These are phyloP conservation scores for Canis aureus DNA, from an alignment of 2,113 vertebrate species.

Conservation along the genomic window DNA sequence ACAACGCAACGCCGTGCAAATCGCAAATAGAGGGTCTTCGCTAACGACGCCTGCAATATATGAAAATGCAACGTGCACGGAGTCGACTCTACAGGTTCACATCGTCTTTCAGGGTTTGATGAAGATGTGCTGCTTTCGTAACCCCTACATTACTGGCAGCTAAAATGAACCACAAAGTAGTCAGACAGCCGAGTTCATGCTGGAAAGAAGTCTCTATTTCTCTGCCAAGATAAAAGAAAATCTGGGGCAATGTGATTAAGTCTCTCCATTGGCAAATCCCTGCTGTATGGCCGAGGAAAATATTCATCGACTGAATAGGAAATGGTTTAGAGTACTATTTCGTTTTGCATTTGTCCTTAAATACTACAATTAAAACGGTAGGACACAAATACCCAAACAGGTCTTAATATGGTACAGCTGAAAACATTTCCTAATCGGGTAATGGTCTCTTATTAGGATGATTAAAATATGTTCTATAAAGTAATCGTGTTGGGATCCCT, in stretches of 20 bases:
- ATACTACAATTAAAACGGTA: conserved; percentile 66
- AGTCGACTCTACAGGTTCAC: not conserved
- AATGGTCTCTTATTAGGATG: conserved; percentile 64
- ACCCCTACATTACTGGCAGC: not conserved
- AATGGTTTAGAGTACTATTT: not conserved
- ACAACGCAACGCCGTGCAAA: not conserved
- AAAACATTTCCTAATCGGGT: conserved; percentile 74
- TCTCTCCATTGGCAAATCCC: not conserved
- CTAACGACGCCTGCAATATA: accelerated
- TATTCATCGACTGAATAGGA: not conserved
- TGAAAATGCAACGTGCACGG: not conserved
- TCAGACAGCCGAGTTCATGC: not conserved
- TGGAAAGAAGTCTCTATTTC: not conserved
- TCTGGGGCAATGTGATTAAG: not conserved
- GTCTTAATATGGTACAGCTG: conserved; percentile 36
- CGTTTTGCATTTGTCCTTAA: not conserved
- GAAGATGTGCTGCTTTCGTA: not conserved
- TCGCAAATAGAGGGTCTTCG: accelerated
- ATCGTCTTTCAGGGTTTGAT: not conserved
- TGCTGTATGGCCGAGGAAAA: not conserved
- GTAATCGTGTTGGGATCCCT: not conserved
- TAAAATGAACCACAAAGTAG: not conserved
- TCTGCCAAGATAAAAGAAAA: conserved; percentile 12
- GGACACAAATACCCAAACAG: conserved; percentile 67
- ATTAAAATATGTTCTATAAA: conserved; percentile 71